A percentile compares a stretch with the other conserved stretches of the same genome.
These are phyloP conservation scores for Leucania comma DNA, from an alignment of 2,888 invertebrate species.

Conservation along the genomic window DNA sequence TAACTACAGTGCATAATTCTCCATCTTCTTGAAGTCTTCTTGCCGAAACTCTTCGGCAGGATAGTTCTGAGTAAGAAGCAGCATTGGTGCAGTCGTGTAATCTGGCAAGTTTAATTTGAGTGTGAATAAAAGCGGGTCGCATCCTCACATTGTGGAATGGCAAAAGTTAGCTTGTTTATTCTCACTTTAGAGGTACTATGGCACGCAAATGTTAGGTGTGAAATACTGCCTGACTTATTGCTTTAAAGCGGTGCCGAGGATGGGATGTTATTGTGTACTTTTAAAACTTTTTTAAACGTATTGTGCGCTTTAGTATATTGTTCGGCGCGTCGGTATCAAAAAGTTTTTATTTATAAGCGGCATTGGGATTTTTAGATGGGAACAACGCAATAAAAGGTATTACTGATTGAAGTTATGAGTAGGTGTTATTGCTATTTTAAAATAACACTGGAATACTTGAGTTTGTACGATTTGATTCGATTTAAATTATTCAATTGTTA, in stretches of 20 bases:
- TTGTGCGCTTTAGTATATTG: slow-evolving; percentile 58
- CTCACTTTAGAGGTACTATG: slow-evolving; percentile 78
- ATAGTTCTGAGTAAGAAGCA: slow-evolving; percentile 38
- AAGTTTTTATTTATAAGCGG: slow-evolving; percentile 58
- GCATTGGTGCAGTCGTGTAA: slow-evolving; percentile 72
- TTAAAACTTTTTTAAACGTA: slow-evolving; percentile 61
- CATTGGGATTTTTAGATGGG: slow-evolving; percentile 45
- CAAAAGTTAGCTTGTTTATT: slow-evolving; percentile 86
- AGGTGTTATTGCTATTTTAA: slow-evolving; percentile 1
- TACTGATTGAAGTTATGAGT: slow-evolving; percentile 15
- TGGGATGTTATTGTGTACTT: slow-evolving; percentile 57
- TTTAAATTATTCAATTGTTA: not conserved
- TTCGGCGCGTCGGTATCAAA: slow-evolving; percentile 42
- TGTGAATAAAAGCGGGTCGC: slow-evolving; percentile 73
- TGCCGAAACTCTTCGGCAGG: slow-evolving; percentile 66
- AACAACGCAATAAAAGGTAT: slow-evolving; percentile 34
- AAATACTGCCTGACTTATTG: slow-evolving; percentile 76
- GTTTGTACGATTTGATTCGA: not conserved
- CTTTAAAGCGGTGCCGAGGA: slow-evolving; percentile 59
- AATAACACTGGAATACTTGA: not conserved
- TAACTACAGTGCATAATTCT: slow-evolving; percentile 16
- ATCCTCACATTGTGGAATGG: slow-evolving; percentile 79
- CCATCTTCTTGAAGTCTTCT: slow-evolving; percentile 14
- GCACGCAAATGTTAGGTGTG: slow-evolving; percentile 80
- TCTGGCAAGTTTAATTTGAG: slow-evolving; percentile 79